Base-by-base conservation (phyloP, 2,888 invertebrate species). In the Hirudinaria manillensis region DNA sequence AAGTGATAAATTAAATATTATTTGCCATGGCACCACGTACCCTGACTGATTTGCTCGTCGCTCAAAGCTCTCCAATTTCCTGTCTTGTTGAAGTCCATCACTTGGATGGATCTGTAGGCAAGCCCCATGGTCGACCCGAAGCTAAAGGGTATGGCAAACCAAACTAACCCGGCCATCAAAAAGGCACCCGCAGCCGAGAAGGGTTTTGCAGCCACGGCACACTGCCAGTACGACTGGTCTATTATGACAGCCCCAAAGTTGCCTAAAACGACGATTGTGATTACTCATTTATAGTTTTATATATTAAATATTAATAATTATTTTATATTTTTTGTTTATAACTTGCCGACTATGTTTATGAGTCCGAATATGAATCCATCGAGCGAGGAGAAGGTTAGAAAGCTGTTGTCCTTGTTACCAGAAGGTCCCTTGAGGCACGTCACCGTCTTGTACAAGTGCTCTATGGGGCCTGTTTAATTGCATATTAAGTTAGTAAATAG, bases 211-310 rank as follows among this genome's bases (percentile, higher is more conserved):
- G 85, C 84, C 29, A 86, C 84, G 24, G 82, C 82, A 77, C 83
- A 83, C 79, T 86, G 85, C 85, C 85, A 86, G 77, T 84, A 86
- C 0, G 85, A 83, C 79, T 86, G 85, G 79, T 86, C 85, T 36
- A 85, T 83, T 76, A 84, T 85, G 4, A 85, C 84, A 0, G 85
- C 84, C 3, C 85, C 85, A 77, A 86, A 86, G 75, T 85, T 84
- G 29, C 85, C 85, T 83, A 77, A 6, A 34, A 24, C n/a, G 24
- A 27, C n/a, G 4, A 61, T 4, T 27, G 36, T 36, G n/a, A n/a
- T n/a, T n/a, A n/a, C n/a, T n/a, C n/a, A n/a, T n/a, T n/a, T n/a
- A n/a, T n/a, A n/a, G n/a, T n/a, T n/a, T 24, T 7, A 56, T 7
- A 56, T 56, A 24, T 7, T 56, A 56, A 56, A 61, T 61, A 61